Evolutionary conservation across 2,113 vertebrate species (phyloP), one percentile per base, ranked within the genome.

Genomic region (Brachypodius melanocephalos): DNA sequence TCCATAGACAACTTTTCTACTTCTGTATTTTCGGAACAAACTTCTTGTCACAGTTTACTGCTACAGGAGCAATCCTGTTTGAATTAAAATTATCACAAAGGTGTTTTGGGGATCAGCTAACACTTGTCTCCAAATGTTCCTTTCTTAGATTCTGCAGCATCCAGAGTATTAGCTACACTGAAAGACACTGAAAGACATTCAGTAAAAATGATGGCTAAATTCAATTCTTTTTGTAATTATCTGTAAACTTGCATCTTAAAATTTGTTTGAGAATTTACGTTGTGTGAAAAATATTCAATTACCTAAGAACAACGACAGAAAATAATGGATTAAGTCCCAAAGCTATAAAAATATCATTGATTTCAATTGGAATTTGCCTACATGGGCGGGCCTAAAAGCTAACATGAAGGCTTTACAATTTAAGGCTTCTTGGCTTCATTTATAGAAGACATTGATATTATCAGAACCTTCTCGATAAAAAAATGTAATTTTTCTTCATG

Each of bases 11-110:
- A 72, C 63, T 86, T 89, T 71, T 89, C 75, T 88, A 72, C 85
- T 93, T 89, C 97, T 95, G 18, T 95, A 92, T 96, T 96, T 92
- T 88, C 63, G 52, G 75, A 91, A 87, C 52, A 92, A 93, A 65
- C 55, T 54, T 83, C 61, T 95, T 1, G 0, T 93, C 67, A 83
- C 86, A 75, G 55, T 76, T 79, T 76, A 90, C 72, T 92, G 36
- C 86, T 59, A 72, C 73, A 91, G 45, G 59, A 80, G 93, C 68
- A 86, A 82, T 91, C 38, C 83, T 58, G 87, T 83, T 71, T 93
- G 68, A 95, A 95, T 93, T 95, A 48, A 95, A 84, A 88, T 86
- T 43, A 43, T 34, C 51, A 62, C 58, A 90, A 88, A 89, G 66
- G 43, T 92, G 55, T 55, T 89, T 76, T 84, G 3, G 68, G 92